Evolutionary conservation across 2,113 vertebrate species (phyloP), one percentile per base, ranked within the genome.

Genomic region (Datnioides undecimradiatus): DNA sequence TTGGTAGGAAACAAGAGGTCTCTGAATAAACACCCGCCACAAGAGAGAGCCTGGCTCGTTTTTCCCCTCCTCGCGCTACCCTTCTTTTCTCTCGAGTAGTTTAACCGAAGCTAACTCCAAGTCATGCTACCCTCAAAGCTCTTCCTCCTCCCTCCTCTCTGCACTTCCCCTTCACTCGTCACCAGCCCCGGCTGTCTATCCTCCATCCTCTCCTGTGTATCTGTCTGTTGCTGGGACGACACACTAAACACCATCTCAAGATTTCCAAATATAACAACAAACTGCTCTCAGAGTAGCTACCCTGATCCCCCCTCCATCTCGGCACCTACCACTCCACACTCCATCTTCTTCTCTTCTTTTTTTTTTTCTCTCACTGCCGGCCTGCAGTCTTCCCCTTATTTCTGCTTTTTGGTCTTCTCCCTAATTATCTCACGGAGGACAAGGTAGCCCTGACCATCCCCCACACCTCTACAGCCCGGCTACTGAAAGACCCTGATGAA

Each of bases 401-500:
- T 41, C 77, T 75, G 64, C 72, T 83, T 87, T 88, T 88, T 75
- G 75, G 89, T 85, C 78, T 76, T 88, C 87, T 86, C 81, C 87
- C 87, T 93, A 92, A 92, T 93, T 93, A 93, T 90, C 88, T 88
- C 54, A 23, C 17, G 45, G 85, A 87, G 87, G 84, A 76, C 67
- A 71, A 86, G 84, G 85, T 90, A 90, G 90, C 73, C 84, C 46
- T 58, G 57, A 85, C 91, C 91, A 88, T 88, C 92, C 90, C 89
- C 92, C 89, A 52, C 83, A 81, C 64, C 69, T 88, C 79, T 27
- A 45, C 78, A 69, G 52, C 68, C 27, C 46, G 2, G 41, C 82
- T 62, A 83, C 63, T 59, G 83, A 91, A 83, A 92, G 84, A 83
- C 87, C 88, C 78, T 86, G 91, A 95, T 94, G 91, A 95, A 94